A percentile compares a stretch with the other conserved stretches of the same genome.
phyloP scores from a whole-genome alignment of 2,888 invertebrate genomes.

The Aspidiotus destructor region DNA sequence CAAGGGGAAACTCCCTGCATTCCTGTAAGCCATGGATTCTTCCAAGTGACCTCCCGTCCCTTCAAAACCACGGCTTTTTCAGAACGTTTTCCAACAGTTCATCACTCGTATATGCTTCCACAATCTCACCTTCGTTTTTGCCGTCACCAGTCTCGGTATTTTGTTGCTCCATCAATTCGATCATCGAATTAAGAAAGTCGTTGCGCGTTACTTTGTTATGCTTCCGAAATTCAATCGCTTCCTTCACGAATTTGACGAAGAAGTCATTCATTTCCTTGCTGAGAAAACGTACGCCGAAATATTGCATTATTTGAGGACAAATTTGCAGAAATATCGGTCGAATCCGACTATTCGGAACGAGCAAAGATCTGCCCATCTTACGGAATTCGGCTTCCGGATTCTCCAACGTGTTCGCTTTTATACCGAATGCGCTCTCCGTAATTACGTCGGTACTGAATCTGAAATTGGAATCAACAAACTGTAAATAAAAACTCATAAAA shows the following conservation, averaged over 20 bases:
- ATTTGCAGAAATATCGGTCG: conserved; percentile 19
- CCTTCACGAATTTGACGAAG: conserved; percentile 33
- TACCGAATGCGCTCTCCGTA: conserved; percentile 46
- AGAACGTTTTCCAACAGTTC: too few relatives aligned
- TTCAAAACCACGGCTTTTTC: too few relatives aligned
- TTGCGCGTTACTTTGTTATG: conserved; percentile 30
- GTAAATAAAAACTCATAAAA: neutral
- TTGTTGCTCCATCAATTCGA: conserved; percentile 24
- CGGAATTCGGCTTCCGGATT: conserved; percentile 43
- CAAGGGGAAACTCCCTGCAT: too few relatives aligned
- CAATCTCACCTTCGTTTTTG: neutral
- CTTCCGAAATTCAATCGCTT: conserved; percentile 32
- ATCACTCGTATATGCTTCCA: too few relatives aligned
- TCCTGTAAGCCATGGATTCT: too few relatives aligned
- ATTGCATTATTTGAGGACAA: conserved; percentile 24
- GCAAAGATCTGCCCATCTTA: conserved; percentile 38
- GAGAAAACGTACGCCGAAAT: conserved; percentile 24
- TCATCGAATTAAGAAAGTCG: conserved; percentile 34
- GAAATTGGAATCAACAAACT: conserved; percentile 34
- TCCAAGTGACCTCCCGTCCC: too few relatives aligned
- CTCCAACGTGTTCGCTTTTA: conserved; percentile 44
- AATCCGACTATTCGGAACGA: conserved; percentile 16
- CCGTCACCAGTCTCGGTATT: neutral
- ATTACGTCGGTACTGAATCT: conserved; percentile 47
- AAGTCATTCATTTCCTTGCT: conserved; percentile 34